Evolutionary conservation across 1,140 invertebrate genomes (phyloP), one percentile per base, ranked within the genome.

Genomic region (Marisa cornuarietis): DNA sequence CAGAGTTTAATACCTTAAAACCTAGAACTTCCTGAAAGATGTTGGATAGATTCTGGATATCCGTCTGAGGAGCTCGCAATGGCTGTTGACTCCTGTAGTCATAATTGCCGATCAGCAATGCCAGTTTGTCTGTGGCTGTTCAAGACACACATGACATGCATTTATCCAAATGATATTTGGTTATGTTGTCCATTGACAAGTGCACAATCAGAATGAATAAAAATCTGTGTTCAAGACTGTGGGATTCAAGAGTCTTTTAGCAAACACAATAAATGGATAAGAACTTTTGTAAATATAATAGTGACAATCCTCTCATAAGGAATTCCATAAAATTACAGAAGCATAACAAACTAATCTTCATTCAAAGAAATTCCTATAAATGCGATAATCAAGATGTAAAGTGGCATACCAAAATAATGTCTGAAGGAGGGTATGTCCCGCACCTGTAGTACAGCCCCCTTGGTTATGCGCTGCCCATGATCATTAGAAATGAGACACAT

Each of bases 121-220:
- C 91, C 54, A 92, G 90, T 85, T 92, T 92, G 81, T 92, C 91
- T 65, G 88, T 85, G 20, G 91, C 91, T 86, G 87, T 20, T 58
- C 31, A 18, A 58, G 54, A 58, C 54, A 58, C 54, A 58, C 54
- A 14, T 58, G 54, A 58, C 54, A 58, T 58, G 16, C 54, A 58
- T 6, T 4, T 42, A 42, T 42, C 6, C 31, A 6, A 42, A 42
- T 42, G 31, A 4, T 6, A 42, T 42, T 42, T 42, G 6, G 6
- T 42, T 42, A n/a, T n/a, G 31, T 42, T 42, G 31, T 4, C 31
- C 31, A 42, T 42, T 42, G 31, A 6, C 31, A 42, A 42, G 31
- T 42, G 31, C 6, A 42, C 31, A 42, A 1, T 4, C 31, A 4
- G 31, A 42, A 42, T 42, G 31, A 42, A 42, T 4, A 42, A 42